Percentiles rank a stretch among this genome's conserved stretches.
Conservation (phyloP, 2,797 vertebrate genomes). For the Chelon auratus region DNA sequence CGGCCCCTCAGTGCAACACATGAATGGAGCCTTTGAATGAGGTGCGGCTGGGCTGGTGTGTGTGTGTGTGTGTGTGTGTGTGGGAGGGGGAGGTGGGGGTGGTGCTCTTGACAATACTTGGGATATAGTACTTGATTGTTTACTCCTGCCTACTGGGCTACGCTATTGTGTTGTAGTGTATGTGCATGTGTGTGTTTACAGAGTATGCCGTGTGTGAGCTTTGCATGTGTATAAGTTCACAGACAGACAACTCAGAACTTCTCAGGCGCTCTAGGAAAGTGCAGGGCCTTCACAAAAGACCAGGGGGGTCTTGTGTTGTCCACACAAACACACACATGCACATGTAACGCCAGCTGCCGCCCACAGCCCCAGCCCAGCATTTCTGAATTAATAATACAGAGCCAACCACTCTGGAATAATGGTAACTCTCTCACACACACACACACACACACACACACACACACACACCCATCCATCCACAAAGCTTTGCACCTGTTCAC, state of each 20-base stretch:
- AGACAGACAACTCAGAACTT: conserved; percentile 59
- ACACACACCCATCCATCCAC: conserved; percentile 51
- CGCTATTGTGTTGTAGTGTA: conserved; percentile 58
- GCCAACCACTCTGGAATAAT: conserved; percentile 84
- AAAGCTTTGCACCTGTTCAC: conserved; percentile 83
- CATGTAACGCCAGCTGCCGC: conserved; percentile 77
- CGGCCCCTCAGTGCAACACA: conserved; percentile 71
- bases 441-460: conserved; percentile 49
- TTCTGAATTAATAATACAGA: conserved; percentile 88
- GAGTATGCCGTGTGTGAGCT: conserved; percentile 15
- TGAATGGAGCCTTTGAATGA: conserved; percentile 79
- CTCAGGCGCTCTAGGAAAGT: conserved; percentile 52
- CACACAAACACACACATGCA: conserved; percentile 58
- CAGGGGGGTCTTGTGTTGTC: conserved; percentile 62
- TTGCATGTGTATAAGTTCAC: conserved; percentile 55
- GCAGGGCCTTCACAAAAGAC: conserved; percentile 68
- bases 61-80: conserved; percentile 50
- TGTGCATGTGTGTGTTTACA: conserved; percentile 24
- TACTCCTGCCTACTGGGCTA: conserved; percentile 74
- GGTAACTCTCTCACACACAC: conserved; percentile 62
- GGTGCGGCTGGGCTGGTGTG: conserved; percentile 66
- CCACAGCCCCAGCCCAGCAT: conserved; percentile 72
- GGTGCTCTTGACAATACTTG: conserved; percentile 69
- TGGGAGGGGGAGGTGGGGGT: conserved; percentile 9
- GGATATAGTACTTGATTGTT: conserved; percentile 73